These are phyloP conservation scores for Esox lucius DNA, from an alignment of 2,797 vertebrate species.

Conservation along the genomic window DNA sequence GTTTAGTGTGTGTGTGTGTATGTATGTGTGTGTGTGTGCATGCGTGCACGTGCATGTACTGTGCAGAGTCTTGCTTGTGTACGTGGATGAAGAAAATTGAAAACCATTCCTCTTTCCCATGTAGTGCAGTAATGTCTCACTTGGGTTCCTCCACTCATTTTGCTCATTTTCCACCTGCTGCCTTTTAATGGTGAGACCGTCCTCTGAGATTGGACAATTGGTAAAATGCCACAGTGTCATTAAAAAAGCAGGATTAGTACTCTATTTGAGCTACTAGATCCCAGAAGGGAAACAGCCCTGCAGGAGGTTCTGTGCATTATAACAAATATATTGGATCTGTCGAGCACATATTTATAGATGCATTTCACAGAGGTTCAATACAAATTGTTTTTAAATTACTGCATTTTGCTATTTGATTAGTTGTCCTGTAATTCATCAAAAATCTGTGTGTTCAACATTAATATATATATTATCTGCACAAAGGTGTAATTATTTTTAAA, in stretches of 20 bases:
- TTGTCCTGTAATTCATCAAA: not conserved
- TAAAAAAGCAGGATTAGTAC: slow-evolving; percentile 34
- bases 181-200: slow-evolving; percentile 64
- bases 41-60: not conserved
- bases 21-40: not conserved
- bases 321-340: slow-evolving; percentile 4
- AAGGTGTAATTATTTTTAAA: too few species aligned
- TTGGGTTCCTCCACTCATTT: slow-evolving; percentile 62
- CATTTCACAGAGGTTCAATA: not conserved
- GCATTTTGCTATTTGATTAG: not conserved
- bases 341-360: not conserved
- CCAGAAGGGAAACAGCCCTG: slow-evolving; percentile 31
- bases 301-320: not conserved
- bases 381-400: not conserved
- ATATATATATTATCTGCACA: too few species aligned
- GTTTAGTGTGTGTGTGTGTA: not conserved
- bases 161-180: slow-evolving; percentile 73
- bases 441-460: too few species aligned
- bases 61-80: not conserved
- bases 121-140: slow-evolving; percentile 60
- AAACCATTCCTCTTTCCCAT: slow-evolving; percentile 53
- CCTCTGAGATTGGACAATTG: slow-evolving; percentile 56
- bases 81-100: slow-evolving; percentile 52
- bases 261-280: slow-evolving; percentile 34
- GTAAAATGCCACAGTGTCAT: slow-evolving; percentile 46